Conservation (phyloP, 2,113 vertebrate species). For the Fukomys damarensis region DNA sequence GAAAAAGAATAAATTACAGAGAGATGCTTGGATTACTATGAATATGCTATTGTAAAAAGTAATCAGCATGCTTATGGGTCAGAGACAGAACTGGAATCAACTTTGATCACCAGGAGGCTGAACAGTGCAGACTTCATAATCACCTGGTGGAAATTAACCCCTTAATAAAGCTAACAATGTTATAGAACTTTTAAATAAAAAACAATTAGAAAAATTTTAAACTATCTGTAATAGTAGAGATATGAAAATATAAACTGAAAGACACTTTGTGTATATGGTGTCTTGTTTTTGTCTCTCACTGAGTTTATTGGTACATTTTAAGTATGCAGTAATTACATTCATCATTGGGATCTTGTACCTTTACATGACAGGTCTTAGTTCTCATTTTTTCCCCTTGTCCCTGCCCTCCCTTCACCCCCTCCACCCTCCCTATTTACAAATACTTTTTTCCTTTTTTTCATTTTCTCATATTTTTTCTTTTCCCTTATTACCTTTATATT, state of each 20-base stretch:
- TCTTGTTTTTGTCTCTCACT: too few relatives aligned
- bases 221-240: background rate
- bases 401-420: too few relatives aligned
- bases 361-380: too few relatives aligned
- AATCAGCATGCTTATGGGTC: slow-evolving; percentile 73
- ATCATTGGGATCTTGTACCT: too few relatives aligned
- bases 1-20: slow-evolving; percentile 59
- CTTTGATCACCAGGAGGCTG: slow-evolving; percentile 53
- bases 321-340: too few relatives aligned
- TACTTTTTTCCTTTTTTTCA: too few relatives aligned
- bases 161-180: slow-evolving; percentile 6
- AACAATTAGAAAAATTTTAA: background rate
- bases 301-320: too few relatives aligned
- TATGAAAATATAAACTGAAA: background rate
- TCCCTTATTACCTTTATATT: background rate
- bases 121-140: slow-evolving; percentile 19
- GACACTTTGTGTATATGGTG: background rate
- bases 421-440: too few relatives aligned
- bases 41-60: slow-evolving; percentile 56
- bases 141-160: slow-evolving; percentile 60
- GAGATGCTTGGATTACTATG: slow-evolving; percentile 36
- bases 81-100: slow-evolving; percentile 44
- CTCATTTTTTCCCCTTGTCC: too few relatives aligned
- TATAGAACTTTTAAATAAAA: slow-evolving; percentile 50
- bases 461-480: too few relatives aligned